These are phyloP conservation scores for Antennarius striatus DNA, from an alignment of 2,113 vertebrate species.

Conservation along the genomic window DNA sequence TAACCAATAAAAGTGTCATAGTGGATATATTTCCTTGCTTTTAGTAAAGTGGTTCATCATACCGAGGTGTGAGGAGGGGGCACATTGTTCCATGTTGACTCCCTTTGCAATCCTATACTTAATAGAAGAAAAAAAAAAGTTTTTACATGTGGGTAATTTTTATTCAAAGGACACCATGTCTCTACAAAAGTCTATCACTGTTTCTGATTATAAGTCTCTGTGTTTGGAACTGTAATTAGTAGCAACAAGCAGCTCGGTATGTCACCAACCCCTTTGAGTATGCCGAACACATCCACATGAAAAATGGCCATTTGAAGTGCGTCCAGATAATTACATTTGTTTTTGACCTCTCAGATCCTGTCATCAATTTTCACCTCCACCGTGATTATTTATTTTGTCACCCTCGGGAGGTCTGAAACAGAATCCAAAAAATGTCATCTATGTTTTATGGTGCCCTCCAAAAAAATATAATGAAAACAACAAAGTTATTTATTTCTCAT, in stretches of 20 bases:
- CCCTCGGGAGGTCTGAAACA: slow-evolving; percentile 22
- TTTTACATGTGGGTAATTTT: too few species aligned
- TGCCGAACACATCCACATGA: slow-evolving; percentile 14
- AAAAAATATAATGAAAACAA: background rate
- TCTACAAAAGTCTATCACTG: background rate
- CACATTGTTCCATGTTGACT: too few species aligned
- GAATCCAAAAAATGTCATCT: too few species aligned
- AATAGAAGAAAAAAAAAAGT: too few species aligned
- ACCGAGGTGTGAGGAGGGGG: background rate
- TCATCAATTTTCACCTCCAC: slow-evolving; percentile 63
- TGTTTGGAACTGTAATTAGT: slow-evolving; percentile 22
- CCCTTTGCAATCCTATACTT: too few species aligned
- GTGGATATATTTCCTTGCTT: background rate
- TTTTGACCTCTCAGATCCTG: slow-evolving; percentile 32
- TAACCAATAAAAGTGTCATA: background rate
- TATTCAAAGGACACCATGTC: background rate
- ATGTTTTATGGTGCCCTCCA: too few species aligned
- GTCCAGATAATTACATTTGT: slow-evolving; percentile 51
- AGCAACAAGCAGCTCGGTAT: slow-evolving; percentile 4
- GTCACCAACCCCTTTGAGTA: slow-evolving; percentile 11
- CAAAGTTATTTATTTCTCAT: background rate
- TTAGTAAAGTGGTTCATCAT: background rate
- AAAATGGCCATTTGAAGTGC: slow-evolving; percentile 32
- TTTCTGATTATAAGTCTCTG: slow-evolving; percentile 1
- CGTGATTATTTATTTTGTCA: slow-evolving; percentile 32